Base-by-base conservation (phyloP, 2,113 vertebrate genomes). In the Recurvirostra avosetta region DNA sequence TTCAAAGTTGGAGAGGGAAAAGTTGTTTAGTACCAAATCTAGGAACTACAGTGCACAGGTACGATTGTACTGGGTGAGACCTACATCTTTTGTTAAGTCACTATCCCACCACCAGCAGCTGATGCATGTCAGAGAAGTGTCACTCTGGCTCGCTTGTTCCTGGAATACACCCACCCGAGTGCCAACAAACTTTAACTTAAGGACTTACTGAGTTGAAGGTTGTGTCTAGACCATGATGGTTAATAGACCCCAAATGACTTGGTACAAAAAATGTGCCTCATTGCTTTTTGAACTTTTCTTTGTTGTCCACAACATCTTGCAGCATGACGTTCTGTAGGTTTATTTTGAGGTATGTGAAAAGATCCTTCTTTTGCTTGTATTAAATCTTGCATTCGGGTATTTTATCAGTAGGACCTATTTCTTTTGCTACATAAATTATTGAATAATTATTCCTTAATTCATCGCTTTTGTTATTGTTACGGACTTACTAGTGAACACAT, bases 161-260 rank as follows among this genome's bases (percentile, higher is more conserved):
- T 16, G 15, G 19, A 73, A 88, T 83, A 73, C 7, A 41, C 8
- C 23, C 21, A 47, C 5, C 6, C 0, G 0, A 8, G 21, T 61
- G 34, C 21, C 62, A 83, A 22, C 16, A 52, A 76, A 40, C 21
- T 43, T 74, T 56, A 26, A 22, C 9, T 38, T 50, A 67, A 82
- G 50, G 22, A 22, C 25, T 58, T 91, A 34, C 13, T 62, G 45
- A 88, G 21, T 3, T 70, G 53, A 79, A 82, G 20, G 8, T 25
- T 67, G 5, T 75, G 25, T 40, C 36, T 76, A 84, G 63, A 80
- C 12, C 17, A 19, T 30, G 53, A 34, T 25, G 11, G 8, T 90
- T 76, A 75, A 61, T 12, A 85, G 56, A 75, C 4, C 4, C 18
- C 1, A 4, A 56, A 70, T 45, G 5, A 56, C 29, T 15, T 40